These are phyloP conservation scores for Orthonyx spaldingii DNA, from an alignment of 2,113 vertebrate genomes.

Conservation along the genomic window DNA sequence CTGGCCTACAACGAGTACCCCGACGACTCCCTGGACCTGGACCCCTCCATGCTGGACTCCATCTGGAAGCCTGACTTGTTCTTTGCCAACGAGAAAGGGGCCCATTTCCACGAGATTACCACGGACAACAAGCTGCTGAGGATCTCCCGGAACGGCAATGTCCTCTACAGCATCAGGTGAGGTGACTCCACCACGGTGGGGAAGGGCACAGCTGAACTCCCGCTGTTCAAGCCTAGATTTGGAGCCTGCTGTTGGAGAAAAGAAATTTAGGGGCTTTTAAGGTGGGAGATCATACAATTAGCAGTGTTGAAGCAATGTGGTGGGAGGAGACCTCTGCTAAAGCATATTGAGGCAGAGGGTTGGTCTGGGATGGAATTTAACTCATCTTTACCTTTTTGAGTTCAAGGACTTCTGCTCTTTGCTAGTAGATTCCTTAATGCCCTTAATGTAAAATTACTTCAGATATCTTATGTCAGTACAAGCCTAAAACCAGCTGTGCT, in stretches of 20 bases:
- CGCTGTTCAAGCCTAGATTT: background rate
- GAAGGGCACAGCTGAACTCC: background rate
- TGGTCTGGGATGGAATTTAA: background rate
- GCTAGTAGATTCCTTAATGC: background rate
- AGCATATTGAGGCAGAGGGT: background rate
- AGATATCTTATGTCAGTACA: background rate
- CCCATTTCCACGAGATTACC: conserved; percentile 98
- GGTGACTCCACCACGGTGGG: background rate
- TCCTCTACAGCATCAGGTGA: conserved; percentile 98
- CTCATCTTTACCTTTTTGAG: background rate
- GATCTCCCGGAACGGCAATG: conserved; percentile 93
- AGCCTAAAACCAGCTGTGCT: background rate
- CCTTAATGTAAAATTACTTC: background rate
- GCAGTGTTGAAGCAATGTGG: background rate
- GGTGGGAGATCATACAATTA: background rate
- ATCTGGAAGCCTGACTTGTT: conserved; percentile 99
- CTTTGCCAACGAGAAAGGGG: conserved; percentile 98
- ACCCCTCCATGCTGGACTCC: conserved; percentile 98
- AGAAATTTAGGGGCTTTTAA: rapidly evolving
- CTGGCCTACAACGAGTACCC: conserved; percentile 96
- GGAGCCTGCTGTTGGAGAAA: background rate
- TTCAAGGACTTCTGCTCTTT: background rate
- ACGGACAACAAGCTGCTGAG: conserved; percentile 97
- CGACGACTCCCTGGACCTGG: conserved; percentile 93
- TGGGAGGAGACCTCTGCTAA: background rate